phyloP scores from a whole-genome alignment of 2,888 invertebrate genomes.

The Cephonodes hylas region DNA sequence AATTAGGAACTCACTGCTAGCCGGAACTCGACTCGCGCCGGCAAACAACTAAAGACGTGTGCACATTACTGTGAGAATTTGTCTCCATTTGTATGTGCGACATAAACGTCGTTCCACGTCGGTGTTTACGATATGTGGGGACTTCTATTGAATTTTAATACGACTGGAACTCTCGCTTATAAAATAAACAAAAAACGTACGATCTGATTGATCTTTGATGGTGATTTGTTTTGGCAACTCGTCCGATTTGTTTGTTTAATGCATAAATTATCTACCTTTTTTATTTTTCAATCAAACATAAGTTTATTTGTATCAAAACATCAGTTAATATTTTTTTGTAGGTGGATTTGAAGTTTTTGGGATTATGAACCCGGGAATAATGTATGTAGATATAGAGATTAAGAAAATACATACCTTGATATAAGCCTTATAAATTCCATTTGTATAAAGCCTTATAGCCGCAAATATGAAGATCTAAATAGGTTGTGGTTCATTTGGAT shows the following conservation, averaged over 20 bases:
- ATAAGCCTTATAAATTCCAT: too few relatives aligned
- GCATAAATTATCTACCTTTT: not conserved
- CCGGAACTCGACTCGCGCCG: constrained; percentile 44
- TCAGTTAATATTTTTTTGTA: too few relatives aligned
- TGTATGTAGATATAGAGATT: too few relatives aligned
- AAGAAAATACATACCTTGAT: too few relatives aligned
- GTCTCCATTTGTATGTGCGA: constrained; percentile 1
- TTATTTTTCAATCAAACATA: too few relatives aligned
- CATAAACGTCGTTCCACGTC: not conserved
- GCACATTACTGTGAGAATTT: constrained; percentile 20
- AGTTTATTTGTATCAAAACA: too few relatives aligned
- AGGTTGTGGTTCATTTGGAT: too few relatives aligned
- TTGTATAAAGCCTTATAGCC: too few relatives aligned
- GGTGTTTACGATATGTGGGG: not conserved
- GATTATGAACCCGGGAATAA: too few relatives aligned
- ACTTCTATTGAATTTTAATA: not conserved
- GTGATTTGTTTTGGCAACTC: not conserved
- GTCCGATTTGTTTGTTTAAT: not conserved
- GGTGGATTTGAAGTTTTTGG: too few relatives aligned
- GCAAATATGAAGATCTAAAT: too few relatives aligned
- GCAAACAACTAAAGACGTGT: constrained; percentile 29
- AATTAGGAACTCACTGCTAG: constrained; percentile 44
- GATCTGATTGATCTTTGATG: not conserved
- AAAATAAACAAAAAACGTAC: not conserved
- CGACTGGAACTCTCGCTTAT: not conserved